phyloP scores from a whole-genome alignment of 2,113 vertebrate species.

The Planiliza haematocheilus region DNA sequence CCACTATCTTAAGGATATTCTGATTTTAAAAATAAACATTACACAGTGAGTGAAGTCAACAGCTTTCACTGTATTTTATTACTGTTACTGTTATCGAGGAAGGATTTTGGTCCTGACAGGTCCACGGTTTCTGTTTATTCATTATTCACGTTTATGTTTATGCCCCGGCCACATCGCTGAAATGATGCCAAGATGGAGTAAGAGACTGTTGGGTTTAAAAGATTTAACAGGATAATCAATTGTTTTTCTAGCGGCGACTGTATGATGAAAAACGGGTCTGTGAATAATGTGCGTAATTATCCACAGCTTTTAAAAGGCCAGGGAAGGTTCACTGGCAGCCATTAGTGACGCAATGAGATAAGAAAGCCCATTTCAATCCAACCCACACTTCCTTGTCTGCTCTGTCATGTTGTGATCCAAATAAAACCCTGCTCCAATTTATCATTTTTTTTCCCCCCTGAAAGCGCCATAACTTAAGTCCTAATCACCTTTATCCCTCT shows the following conservation, averaged over 20 bases:
- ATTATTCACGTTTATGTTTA: neutral
- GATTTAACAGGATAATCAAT: conserved; percentile 16
- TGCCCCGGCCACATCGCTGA: neutral
- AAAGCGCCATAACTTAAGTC: too few species aligned
- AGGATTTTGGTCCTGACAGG: neutral
- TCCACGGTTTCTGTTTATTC: too few species aligned
- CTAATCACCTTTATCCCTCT: too few species aligned
- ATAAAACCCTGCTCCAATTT: conserved; percentile 1
- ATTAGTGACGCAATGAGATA: conserved; percentile 49
- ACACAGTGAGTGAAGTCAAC: too few species aligned
- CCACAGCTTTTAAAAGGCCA: conserved; percentile 16
- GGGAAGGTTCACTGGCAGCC: conserved; percentile 33
- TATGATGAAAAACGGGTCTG: neutral
- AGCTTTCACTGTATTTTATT: too few species aligned
- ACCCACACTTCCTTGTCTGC: conserved; percentile 33
- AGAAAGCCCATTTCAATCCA: conserved; percentile 23
- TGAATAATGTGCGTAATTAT: conserved; percentile 51
- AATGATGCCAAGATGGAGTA: neutral
- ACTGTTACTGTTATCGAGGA: too few species aligned
- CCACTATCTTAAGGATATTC: too few species aligned
- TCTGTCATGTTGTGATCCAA: conserved; percentile 15
- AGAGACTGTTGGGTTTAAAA: conserved; percentile 4
- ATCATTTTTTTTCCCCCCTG: too few species aligned
- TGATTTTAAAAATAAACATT: too few species aligned
- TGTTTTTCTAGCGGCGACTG: conserved; percentile 40